These are phyloP conservation scores for Borostomias antarcticus DNA, from an alignment of 2,797 vertebrate species.

Conservation along the genomic window DNA sequence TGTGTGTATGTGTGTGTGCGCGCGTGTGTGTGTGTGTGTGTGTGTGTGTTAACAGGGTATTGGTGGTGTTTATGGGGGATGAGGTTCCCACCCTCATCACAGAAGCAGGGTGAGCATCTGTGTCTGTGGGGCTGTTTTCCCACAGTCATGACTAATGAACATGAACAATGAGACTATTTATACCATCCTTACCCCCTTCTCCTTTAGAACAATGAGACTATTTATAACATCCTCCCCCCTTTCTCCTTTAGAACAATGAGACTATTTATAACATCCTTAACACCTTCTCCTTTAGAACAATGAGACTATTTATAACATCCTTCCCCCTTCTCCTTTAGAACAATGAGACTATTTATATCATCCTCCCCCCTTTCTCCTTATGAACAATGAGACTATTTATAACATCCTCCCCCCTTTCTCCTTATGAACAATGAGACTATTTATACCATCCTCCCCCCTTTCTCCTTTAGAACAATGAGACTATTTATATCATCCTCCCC, in stretches of 20 bases:
- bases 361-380: not conserved
- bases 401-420: no score
- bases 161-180: not conserved
- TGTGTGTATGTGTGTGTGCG: no score
- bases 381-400: no score
- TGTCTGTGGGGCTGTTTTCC: not conserved
- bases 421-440: no score
- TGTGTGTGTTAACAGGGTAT: conserved; percentile 56
- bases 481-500: no score
- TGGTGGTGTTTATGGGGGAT: conserved; percentile 74
- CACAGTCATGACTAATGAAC: not conserved
- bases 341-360: not conserved
- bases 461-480: conserved; percentile 32
- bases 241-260: no score
- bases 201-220: conserved; percentile 44
- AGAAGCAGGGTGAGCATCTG: conserved; percentile 60
- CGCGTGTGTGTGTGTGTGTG: no score
- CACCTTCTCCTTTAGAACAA: conserved; percentile 32
- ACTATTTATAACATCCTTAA: not conserved
- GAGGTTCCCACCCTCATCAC: conserved; percentile 23
- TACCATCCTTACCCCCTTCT: not conserved
- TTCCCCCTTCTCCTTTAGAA: not conserved
- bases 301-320: not conserved
- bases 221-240: not conserved
- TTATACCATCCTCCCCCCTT: not conserved